Base-by-base conservation (phyloP, 2,888 invertebrate genomes). In the Balanococcus diminutus region DNA sequence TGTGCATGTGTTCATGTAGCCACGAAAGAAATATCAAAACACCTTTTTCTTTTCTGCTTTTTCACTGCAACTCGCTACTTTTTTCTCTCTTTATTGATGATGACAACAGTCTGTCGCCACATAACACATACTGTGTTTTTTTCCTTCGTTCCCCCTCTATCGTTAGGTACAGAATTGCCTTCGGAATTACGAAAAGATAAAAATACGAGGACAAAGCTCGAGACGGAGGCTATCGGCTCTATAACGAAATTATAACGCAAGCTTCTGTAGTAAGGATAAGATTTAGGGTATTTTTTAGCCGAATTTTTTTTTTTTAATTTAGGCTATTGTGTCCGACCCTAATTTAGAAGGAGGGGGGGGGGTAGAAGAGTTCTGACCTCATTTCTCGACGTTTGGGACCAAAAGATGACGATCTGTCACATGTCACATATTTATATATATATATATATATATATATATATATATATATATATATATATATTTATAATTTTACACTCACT, bases 21-120 rank as follows among this genome's bases (percentile, higher is more conserved):
- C 16, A 22, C n/a, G 32, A 79, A 79, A 79, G 75, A 79, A 79
- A 79, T 79, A 79, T 79, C 75, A 79, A 79, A 79, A 79, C 75
- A 79, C 36, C 36, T 79, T 79, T 32, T 79, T 79, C 61, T 22
- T 25, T 9, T 19, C 22, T 4, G 16, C 28, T 11, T 67, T 67
- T 28, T 28, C 67, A n/a, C n/a, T 28, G 28, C 67, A 31, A 28
- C n/a, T 67, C 67, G 28, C n/a, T 67, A 9, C 16, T 72, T 31
- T 72, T 32, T 31, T 32, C 16, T 31, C 19, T 31, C 31, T 79
- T 32, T 79, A 79, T 79, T 79, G 36, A 79, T 79, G 75, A 79
- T 79, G 75, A 28, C 75, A 32, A 79, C 75, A 36, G 32, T 28
- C n/a, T 79, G 75, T 79, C 75, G 75, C 36, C 75, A 36, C 36